phyloP scores from a whole-genome alignment of 2,888 invertebrate species.

The Meloe dianella region DNA sequence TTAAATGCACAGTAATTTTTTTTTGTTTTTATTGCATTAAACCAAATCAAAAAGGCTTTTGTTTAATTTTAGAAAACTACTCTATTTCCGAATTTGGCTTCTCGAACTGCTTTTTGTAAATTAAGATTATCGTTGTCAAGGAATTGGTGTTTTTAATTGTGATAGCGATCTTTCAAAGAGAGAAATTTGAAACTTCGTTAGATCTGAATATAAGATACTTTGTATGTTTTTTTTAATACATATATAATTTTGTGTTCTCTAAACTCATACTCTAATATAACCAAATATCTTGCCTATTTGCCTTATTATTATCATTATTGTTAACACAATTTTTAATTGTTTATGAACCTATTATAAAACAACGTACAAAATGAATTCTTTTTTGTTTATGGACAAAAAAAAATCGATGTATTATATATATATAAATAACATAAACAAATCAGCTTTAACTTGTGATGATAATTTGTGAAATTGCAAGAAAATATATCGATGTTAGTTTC shows the following conservation, averaged over 20 bases:
- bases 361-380: background rate
- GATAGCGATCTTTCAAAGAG: slow-evolving; percentile 33
- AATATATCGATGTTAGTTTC: slow-evolving; percentile 43
- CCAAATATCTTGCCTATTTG: slow-evolving; percentile 16
- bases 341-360: background rate
- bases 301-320: background rate
- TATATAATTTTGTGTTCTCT: background rate
- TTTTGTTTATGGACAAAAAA: background rate
- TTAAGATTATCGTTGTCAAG: slow-evolving; percentile 24
- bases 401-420: background rate
- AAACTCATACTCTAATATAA: slow-evolving; percentile 8
- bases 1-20: too few species aligned
- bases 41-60: too few species aligned
- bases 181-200: slow-evolving; percentile 8
- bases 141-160: slow-evolving; percentile 35
- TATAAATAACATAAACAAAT: slow-evolving; percentile 9
- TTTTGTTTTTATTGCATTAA: too few species aligned
- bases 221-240: background rate
- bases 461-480: slow-evolving; percentile 12
- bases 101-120: background rate
- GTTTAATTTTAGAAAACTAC: too few species aligned
- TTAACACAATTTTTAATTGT: slow-evolving; percentile 4
- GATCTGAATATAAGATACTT: background rate
- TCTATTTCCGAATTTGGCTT: background rate
- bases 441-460: slow-evolving; percentile 3